Conservation (phyloP, 1,140 invertebrate species). For the Drosophila suzukii region DNA sequence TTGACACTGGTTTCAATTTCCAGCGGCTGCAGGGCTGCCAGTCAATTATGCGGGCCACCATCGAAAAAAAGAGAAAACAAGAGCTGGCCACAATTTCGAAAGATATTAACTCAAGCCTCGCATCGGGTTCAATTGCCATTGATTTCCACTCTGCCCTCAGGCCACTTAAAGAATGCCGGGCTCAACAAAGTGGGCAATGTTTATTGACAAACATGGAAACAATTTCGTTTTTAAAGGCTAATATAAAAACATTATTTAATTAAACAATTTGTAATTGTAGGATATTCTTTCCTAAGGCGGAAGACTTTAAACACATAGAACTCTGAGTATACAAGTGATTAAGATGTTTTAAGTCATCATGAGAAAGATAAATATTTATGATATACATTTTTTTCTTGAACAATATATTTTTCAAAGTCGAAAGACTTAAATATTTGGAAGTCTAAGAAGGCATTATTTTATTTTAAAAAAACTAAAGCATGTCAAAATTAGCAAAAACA, state of each 20-base stretch:
- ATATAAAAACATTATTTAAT: background rate
- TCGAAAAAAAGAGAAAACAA: conserved; percentile 15
- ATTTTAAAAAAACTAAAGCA: too few relatives aligned
- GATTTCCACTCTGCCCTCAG: conserved; percentile 68
- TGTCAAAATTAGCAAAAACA: too few relatives aligned
- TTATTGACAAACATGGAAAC: background rate
- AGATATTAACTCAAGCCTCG: conserved; percentile 53
- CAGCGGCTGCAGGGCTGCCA: conserved; percentile 33
- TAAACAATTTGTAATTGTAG: background rate
- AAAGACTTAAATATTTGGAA: background rate
- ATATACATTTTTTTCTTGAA: too few relatives aligned
- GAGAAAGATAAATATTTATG: too few relatives aligned
- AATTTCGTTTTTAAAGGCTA: background rate
- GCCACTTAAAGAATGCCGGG: conserved; percentile 42
- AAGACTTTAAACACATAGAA: too few relatives aligned
- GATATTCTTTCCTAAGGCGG: too few relatives aligned
- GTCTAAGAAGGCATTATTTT: too few relatives aligned
- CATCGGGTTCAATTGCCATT: conserved; percentile 74
- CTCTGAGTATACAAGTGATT: too few relatives aligned
- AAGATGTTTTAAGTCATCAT: too few relatives aligned
- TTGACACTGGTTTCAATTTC: conserved; percentile 68
- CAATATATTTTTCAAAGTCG: background rate
- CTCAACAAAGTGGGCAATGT: conserved; percentile 9
- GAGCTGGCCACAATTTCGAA: conserved; percentile 61
- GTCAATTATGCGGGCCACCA: conserved; percentile 62